phyloP scores from a whole-genome alignment of 2,797 vertebrate species.

The Pangasius macronema region DNA sequence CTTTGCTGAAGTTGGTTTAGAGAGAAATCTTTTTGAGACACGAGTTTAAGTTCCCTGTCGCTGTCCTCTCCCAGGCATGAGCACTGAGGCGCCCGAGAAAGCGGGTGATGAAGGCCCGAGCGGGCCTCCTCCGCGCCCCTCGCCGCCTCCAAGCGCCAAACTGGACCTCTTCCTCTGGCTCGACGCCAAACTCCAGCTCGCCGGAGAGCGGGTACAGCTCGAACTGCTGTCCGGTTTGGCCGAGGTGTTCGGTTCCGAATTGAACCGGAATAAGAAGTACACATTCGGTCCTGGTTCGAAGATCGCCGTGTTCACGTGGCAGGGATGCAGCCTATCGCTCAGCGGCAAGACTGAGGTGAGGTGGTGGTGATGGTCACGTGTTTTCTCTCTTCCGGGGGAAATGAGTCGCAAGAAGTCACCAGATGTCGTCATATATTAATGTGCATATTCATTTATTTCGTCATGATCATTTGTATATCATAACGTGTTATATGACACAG shows the following conservation, averaged over 20 bases:
- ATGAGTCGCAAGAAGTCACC: not conserved
- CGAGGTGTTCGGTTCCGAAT: conserved; percentile 94
- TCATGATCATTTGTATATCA: not conserved
- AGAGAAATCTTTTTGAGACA: not conserved
- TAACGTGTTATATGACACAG: no score
- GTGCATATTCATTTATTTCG: not conserved
- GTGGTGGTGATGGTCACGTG: not conserved
- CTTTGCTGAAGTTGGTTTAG: not conserved
- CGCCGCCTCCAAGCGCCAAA: no score
- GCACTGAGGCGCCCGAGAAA: conserved; percentile 72
- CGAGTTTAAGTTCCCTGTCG: not conserved
- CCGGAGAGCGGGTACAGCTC: conserved; percentile 86
- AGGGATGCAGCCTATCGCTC: conserved; percentile 90
- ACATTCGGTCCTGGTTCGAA: conserved; percentile 91
- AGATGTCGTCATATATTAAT: not conserved
- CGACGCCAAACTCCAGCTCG: no score
- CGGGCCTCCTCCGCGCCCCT: no score
- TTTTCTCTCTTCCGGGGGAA: not conserved
- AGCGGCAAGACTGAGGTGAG: conserved; percentile 91
- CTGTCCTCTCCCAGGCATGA: conserved; percentile 64
- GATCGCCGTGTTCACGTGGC: conserved; percentile 98
- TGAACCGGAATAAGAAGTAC: conserved; percentile 97
- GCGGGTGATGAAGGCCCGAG: conserved; percentile 65
- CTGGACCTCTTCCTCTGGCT: no score
- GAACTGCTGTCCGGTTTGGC: conserved; percentile 91